Evolutionary conservation across 2,888 invertebrate genomes (phyloP), one percentile per base, ranked within the genome.

Genomic region (Clunio marinus): DNA sequence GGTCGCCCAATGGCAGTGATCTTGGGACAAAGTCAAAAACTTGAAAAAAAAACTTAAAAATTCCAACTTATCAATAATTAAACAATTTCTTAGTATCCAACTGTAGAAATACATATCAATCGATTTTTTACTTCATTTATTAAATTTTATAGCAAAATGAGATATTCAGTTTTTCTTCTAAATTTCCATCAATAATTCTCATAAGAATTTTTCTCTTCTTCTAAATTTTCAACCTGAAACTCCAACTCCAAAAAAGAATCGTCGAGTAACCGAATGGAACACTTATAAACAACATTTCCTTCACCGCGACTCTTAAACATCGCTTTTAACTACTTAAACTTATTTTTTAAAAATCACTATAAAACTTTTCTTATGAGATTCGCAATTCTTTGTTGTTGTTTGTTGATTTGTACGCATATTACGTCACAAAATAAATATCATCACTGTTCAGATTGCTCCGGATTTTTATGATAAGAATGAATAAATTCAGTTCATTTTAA

Each of bases 191-290:
- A 27, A 68, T 37, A 24, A 51, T 32, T 22, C 51, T 20, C 32
- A 32, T 35, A 15, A 37, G 46, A 15, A 69, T 22, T 25, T 1
- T 69, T 69, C 70, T 70, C 80, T 81, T 78, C 22, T 32, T 70
- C 27, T 67, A 71, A n/a, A 37, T 69, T 55, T 70, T 74, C 79
- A 79, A 89, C 89, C 85, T 92, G 93, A 83, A 93, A 93, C 84
- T 93, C 93, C 79, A 91, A 93, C 83, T 94, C 91, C 76, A 94
- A 82, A 75, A 93, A 88, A 82, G 94, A 93, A 73, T 90, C 88
- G 81, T 94, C 93, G 75, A 94, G 83, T 72, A 94, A 84, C 75
- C 93, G 85, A 74, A 95, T 89, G 74, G 93, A 93, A 79, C 91
- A 91, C 83, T 90, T 91, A 81, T 88, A 88, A 80, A 87, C 86